Evolutionary conservation across 2,888 invertebrate species (phyloP), one percentile per base, ranked within the genome.

Genomic region (Hypolimnas misippus): DNA sequence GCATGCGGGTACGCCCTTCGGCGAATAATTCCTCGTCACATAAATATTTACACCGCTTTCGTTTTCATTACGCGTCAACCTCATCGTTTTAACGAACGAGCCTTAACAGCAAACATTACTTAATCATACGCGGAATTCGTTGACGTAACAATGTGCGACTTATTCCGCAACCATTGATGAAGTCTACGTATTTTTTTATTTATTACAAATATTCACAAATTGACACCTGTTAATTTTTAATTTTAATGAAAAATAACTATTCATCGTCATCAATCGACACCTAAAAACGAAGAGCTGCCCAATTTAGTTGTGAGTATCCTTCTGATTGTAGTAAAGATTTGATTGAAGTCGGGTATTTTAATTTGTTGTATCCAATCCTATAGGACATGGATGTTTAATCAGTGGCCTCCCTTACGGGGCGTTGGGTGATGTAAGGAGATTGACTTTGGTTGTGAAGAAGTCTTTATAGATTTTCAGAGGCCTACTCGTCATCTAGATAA

Each of bases 1-100:
- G 74, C 80, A 89, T 89, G 84, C 90, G 90, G 91, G 90, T 82
- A 86, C 86, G 90, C 91, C 92, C 91, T 92, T 89, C 83, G 85
- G 87, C 86, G 83, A 86, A 88, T 86, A 88, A 86, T 89, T 87
- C 86, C 89, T 89, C 81, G 81, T 80, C 83, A 82, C 83, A 87
- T 90, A 88, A 89, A 90, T 87, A 89, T 87, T 87, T 81, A 84
- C 78, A 76, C 74, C 84, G 78, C 90, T 91, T 91, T 91, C 90
- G 74, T 86, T 90, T 91, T 87, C 87, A 83, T 84, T 86, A 83
- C 84, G 82, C 82, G 84, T 85, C 78, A 82, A 81, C 80, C 81
- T 78, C 69, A 67, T 74, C 75, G 70, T 76, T 65, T 72, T 72
- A 74, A 75, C 75, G 73, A 51, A 52, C 40, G 68, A 70, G 44